These are phyloP conservation scores for Melanostigma gelatinosum DNA, from an alignment of 2,113 vertebrate species.

Conservation along the genomic window DNA sequence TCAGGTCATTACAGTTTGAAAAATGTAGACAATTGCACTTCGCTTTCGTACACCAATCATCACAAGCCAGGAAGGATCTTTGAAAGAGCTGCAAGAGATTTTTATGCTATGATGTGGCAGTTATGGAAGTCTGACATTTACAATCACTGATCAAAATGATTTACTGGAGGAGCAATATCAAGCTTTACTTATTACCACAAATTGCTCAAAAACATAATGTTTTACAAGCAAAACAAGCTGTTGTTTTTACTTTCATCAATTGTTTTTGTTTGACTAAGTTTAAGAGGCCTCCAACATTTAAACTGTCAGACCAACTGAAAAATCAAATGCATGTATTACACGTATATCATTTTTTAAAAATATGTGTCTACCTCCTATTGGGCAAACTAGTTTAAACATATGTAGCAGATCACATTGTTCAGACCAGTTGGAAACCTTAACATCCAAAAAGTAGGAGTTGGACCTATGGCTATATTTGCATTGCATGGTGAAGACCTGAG, in stretches of 20 bases:
- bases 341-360: background rate
- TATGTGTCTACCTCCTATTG: too few relatives aligned
- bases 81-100: background rate
- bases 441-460: background rate
- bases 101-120: background rate
- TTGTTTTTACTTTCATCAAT: background rate
- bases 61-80: background rate
- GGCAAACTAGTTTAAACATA: background rate
- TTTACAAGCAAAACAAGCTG: background rate
- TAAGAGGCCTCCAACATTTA: background rate
- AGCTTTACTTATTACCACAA: too few relatives aligned
- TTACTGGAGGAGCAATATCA: background rate
- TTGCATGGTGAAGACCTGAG: slow-evolving; percentile 9
- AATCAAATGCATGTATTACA: background rate
- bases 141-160: background rate
- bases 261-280: background rate
- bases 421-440: background rate
- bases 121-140: slow-evolving; percentile 2
- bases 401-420: background rate
- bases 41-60: slow-evolving; percentile 10
- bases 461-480: background rate
- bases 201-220: background rate
- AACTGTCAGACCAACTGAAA: background rate
- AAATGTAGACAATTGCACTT: slow-evolving; percentile 51
- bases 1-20: slow-evolving; percentile 65